Base-by-base conservation (phyloP, 1,140 invertebrate species). In the Heliconius melpomene region DNA sequence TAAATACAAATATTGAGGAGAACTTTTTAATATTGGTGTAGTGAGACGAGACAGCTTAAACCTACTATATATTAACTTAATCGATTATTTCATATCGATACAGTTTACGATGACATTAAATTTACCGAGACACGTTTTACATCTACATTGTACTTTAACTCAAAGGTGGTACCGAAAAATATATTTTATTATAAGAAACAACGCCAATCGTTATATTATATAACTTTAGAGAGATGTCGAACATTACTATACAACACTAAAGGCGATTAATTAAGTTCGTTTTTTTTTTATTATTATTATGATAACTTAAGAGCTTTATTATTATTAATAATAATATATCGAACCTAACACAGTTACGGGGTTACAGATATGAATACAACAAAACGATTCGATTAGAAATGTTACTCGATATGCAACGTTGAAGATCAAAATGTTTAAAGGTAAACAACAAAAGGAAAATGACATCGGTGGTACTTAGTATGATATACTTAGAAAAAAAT, bases 161-260 rank as follows among this genome's bases (percentile, higher is more conserved):
- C 91, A 94, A 93, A 94, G 93, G 93, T 94, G 93, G 93, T 94
- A 93, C 91, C 93, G 86, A 94, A 94, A 93, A 92, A 92, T 93
- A 93, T 94, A 90, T 87, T 88, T 86, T 91, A 91, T 92, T 88
- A 89, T 88, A 88, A 87, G 88, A 89, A 90, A 91, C 87, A 92
- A 91, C 89, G 91, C 91, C 91, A 93, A 94, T 93, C 87, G 82
- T 83, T 40, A 40, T 40, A 87, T 86, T 40, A 87, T 86, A 89
- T 85, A 88, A 91, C 82, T 91, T 91, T 89, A 91, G 84, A 92
- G 87, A 90, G 90, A 89, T 90, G 88, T 87, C 87, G 84, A 86
- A 89, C 88, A 91, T 86, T 92, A 91, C 60, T 16, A 66, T 66
- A 66, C 88, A 85, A 86, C 86, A 90, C 89, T 88, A 89, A 83